phyloP scores from a whole-genome alignment of 2,113 vertebrate species.

The Apeltes quadracus region DNA sequence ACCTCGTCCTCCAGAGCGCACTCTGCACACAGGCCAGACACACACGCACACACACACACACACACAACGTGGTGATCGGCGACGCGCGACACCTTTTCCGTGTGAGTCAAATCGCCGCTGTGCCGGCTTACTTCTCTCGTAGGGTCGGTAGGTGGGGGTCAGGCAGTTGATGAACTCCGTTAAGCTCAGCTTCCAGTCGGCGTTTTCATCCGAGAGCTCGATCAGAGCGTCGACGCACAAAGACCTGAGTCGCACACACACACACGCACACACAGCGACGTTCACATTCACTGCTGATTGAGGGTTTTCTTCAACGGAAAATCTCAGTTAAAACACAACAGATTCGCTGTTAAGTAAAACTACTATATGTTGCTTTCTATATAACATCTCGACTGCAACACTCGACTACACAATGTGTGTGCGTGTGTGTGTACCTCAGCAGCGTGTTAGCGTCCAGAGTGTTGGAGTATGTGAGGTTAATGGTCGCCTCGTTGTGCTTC shows the following conservation, averaged over 20 bases:
- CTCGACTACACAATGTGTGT: slow-evolving; percentile 10
- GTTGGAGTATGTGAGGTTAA: slow-evolving; percentile 87
- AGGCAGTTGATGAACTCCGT: slow-evolving; percentile 93
- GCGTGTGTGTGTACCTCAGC: slow-evolving; percentile 80
- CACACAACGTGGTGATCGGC: too few species aligned
- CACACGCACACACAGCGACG: not conserved
- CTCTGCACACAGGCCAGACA: slow-evolving; percentile 73
- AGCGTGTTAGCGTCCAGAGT: slow-evolving; percentile 87
- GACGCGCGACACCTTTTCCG: too few species aligned
- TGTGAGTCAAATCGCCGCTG: too few species aligned
- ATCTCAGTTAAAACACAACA: not conserved
- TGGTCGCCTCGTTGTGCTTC: slow-evolving; percentile 89
- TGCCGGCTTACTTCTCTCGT: slow-evolving; percentile 86
- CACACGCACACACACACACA: too few species aligned
- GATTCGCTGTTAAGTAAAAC: not conserved
- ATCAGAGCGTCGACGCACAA: slow-evolving; percentile 94
- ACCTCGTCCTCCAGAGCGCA: slow-evolving; percentile 93
- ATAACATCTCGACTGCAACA: not conserved
- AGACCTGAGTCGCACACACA: slow-evolving; percentile 80
- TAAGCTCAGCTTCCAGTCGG: slow-evolving; percentile 96
- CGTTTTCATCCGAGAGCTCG: slow-evolving; percentile 93
- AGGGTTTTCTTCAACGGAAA: not conserved
- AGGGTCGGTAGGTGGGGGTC: slow-evolving; percentile 88
- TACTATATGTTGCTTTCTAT: not conserved
- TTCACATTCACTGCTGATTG: not conserved